Conservation (phyloP, 1,140 invertebrate genomes). For the Nilaparvata lugens region DNA sequence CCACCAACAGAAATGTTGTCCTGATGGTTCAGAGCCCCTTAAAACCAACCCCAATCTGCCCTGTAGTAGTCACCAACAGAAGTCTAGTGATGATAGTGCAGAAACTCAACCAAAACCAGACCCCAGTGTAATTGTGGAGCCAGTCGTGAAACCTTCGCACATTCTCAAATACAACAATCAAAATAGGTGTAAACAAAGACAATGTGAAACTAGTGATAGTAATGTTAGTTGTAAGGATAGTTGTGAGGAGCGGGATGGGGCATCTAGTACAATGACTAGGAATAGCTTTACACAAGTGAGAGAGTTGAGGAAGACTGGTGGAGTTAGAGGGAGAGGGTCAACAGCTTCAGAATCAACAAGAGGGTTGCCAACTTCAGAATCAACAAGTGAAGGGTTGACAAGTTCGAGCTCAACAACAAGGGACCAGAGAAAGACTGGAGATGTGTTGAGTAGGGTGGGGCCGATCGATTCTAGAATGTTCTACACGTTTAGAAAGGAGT, state of each 20-base stretch:
- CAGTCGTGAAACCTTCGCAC: slow-evolving; percentile 25
- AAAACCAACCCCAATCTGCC: not conserved
- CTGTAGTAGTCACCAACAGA: not conserved
- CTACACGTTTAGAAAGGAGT: too few relatives aligned
- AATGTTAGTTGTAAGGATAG: not conserved
- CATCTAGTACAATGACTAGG: not conserved
- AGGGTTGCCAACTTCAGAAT: too few relatives aligned
- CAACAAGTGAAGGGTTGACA: too few relatives aligned
- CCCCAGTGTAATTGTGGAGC: slow-evolving; percentile 20
- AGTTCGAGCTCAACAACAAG: too few relatives aligned
- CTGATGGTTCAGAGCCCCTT: not conserved
- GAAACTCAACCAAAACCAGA: not conserved
- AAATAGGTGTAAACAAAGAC: not conserved
- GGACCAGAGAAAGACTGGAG: too few relatives aligned
- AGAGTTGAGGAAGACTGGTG: too few relatives aligned
- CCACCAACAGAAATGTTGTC: too few relatives aligned
- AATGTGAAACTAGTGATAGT: not conserved
- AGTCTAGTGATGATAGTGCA: not conserved
- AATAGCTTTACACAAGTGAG: too few relatives aligned
- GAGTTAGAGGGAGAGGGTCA: too few relatives aligned
- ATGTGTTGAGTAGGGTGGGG: too few relatives aligned
- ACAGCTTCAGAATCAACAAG: too few relatives aligned
- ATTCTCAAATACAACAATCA: slow-evolving; percentile 6
- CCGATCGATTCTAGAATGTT: too few relatives aligned
- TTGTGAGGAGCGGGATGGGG: not conserved